Conservation (phyloP, 2,888 invertebrate species). For the Blera fallax region DNA sequence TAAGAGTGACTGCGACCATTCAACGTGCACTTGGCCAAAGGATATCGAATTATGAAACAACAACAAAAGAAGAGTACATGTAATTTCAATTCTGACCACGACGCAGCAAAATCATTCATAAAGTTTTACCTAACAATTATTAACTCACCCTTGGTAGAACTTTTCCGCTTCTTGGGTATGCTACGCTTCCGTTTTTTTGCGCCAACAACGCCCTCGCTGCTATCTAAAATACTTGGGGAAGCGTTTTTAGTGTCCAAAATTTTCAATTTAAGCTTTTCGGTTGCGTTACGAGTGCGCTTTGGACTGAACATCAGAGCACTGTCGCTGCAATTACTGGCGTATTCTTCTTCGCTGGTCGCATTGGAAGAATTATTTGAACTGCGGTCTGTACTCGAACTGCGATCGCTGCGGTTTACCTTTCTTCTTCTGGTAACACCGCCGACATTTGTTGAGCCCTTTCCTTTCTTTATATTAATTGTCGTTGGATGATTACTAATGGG, state of each 20-base stretch:
- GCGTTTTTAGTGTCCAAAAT: constrained; percentile 20
- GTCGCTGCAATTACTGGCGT: constrained; percentile 43
- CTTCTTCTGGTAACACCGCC: not conserved
- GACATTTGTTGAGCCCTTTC: constrained; percentile 15
- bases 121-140: constrained; percentile 67
- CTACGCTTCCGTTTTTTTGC: constrained; percentile 62
- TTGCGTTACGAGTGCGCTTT: constrained; percentile 38
- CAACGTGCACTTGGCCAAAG: constrained; percentile 43
- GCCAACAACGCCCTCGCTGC: constrained; percentile 46
- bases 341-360: constrained; percentile 52
- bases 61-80: not conserved
- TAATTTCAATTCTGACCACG: constrained; percentile 1
- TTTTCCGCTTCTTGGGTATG: constrained; percentile 66
- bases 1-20: constrained; percentile 37
- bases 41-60: constrained; percentile 27
- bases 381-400: constrained; percentile 55
- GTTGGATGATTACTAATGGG: constrained; percentile 31
- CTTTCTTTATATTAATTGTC: constrained; percentile 31
- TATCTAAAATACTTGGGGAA: constrained; percentile 3
- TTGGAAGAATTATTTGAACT: constrained; percentile 56
- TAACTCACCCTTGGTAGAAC: constrained; percentile 67
- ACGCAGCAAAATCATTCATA: not conserved
- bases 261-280: constrained; percentile 53
- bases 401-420: constrained; percentile 61
- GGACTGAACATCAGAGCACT: constrained; percentile 43